These are phyloP conservation scores for Labeo catla DNA, from an alignment of 2,113 vertebrate species.

Conservation along the genomic window DNA sequence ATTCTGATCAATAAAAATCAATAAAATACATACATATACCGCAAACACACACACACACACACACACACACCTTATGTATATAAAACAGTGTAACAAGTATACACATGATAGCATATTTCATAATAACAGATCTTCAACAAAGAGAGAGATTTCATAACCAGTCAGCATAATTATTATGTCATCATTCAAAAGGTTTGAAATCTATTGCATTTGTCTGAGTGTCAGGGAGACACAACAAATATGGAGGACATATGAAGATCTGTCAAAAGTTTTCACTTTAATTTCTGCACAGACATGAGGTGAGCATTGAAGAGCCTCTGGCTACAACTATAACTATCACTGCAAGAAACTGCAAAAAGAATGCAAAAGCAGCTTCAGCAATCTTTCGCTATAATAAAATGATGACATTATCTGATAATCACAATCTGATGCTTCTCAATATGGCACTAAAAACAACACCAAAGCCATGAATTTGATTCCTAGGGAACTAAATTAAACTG, in stretches of 20 bases:
- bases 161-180: not conserved
- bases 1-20: no score
- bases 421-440: not conserved
- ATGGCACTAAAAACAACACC: not conserved
- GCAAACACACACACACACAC: no score
- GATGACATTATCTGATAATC: not conserved
- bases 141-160: not conserved
- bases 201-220: not conserved
- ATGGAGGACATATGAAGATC: not conserved
- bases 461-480: not conserved
- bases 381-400: not conserved
- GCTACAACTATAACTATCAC: not conserved
- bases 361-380: not conserved
- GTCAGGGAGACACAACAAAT: not conserved
- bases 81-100: no score
- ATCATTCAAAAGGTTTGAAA: not conserved
- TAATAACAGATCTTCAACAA: not conserved
- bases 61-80: no score
- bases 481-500: no score
- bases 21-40: no score
- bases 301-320: not conserved
- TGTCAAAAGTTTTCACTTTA: not conserved
- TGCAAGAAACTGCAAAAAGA: not conserved
- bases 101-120: not conserved
- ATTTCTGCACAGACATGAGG: not conserved